Conservation (phyloP, 37 sponge, comb jelly and placozoan genomes). For the Axinella damicornis region DNA sequence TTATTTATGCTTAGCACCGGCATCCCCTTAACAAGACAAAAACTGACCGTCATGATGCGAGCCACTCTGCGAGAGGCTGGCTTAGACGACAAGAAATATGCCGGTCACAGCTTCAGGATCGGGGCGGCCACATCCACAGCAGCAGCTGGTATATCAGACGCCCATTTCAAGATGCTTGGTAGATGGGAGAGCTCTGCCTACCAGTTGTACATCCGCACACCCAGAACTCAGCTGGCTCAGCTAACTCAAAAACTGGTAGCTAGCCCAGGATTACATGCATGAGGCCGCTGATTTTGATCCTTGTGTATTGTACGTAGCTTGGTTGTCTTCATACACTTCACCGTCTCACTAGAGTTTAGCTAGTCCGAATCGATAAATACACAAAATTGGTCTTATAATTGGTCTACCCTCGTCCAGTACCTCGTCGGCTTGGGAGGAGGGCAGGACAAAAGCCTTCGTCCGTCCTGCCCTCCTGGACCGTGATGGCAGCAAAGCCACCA, state of each 20-base stretch:
- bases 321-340: too few species aligned
- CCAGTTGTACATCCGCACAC: constrained; percentile 22
- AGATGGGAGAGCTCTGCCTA: constrained; percentile 30
- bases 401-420: too few species aligned
- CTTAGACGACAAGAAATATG: background rate
- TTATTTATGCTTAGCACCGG: background rate
- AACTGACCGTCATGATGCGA: background rate
- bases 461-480: too few species aligned
- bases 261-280: too few species aligned
- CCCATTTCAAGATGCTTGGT: constrained; percentile 26
- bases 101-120: background rate
- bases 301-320: too few species aligned
- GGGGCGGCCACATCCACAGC: background rate
- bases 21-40: background rate
- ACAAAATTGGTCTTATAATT: too few species aligned
- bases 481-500: too few species aligned
- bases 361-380: too few species aligned
- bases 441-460: too few species aligned
- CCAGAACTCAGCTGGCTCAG: background rate
- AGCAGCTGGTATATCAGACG: background rate
- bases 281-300: too few species aligned
- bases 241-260: background rate
- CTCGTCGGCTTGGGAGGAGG: too few species aligned
- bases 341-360: too few species aligned
- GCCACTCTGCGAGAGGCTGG: background rate